These are phyloP conservation scores for Holocentrus rufus DNA, from an alignment of 2,797 vertebrate genomes.

Conservation along the genomic window DNA sequence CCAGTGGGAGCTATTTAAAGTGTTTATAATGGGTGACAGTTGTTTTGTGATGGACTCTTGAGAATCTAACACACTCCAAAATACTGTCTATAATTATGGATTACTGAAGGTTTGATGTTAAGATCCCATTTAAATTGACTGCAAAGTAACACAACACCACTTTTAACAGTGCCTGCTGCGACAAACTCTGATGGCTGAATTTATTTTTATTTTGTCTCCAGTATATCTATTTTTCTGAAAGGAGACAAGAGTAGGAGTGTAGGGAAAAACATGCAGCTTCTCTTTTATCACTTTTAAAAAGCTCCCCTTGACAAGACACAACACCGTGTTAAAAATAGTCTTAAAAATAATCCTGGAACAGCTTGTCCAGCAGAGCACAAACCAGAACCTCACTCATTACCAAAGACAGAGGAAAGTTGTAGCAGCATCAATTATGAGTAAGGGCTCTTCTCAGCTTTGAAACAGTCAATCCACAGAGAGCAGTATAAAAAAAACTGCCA, in stretches of 20 bases:
- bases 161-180: not conserved
- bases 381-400: slow-evolving; percentile 44
- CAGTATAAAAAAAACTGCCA: not conserved
- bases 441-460: slow-evolving; percentile 21
- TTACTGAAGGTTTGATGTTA: not conserved
- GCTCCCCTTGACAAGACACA: not conserved
- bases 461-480: slow-evolving; percentile 35
- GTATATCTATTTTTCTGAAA: not conserved
- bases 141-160: not conserved
- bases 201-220: not conserved
- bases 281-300: not conserved
- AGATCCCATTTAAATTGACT: slow-evolving; percentile 7
- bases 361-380: slow-evolving; percentile 44
- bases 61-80: not conserved
- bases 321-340: slow-evolving; percentile 33
- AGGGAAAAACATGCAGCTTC: slow-evolving; percentile 1
- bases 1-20: slow-evolving; percentile 1
- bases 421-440: slow-evolving; percentile 52
- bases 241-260: not conserved
- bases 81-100: not conserved
- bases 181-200: not conserved
- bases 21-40: slow-evolving; percentile 17
- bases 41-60: slow-evolving; percentile 7
- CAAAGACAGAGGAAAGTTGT: slow-evolving; percentile 34
- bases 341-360: slow-evolving; percentile 44